Percentiles rank a stretch among this genome's conserved stretches.
phyloP scores from a whole-genome alignment of 2,113 vertebrate genomes.

The Eolophus roseicapilla region DNA sequence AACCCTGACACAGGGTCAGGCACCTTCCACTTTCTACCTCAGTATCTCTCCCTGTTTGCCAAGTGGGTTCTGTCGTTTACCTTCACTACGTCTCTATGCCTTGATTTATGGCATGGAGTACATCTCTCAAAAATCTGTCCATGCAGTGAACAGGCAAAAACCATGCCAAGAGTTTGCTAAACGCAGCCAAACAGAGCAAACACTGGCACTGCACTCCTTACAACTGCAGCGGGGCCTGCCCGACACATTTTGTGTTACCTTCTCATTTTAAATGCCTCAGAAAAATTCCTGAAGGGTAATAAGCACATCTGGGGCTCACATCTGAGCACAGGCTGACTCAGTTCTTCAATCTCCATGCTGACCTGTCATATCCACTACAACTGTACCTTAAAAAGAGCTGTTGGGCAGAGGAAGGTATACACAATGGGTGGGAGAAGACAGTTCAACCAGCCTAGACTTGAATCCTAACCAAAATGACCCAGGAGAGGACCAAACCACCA shows the following conservation, averaged over 20 bases:
- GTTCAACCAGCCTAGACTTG: not conserved
- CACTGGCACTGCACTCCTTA: not conserved
- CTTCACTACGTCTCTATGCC: not conserved
- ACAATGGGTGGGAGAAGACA: not conserved
- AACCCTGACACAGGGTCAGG: not conserved
- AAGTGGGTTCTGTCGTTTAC: not conserved
- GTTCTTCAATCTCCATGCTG: not conserved
- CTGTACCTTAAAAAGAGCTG: not conserved
- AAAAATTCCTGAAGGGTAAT: not conserved
- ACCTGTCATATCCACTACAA: not conserved
- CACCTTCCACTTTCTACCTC: not conserved
- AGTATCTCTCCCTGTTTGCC: not conserved
- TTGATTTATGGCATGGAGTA: not conserved
- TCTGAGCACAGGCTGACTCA: not conserved
- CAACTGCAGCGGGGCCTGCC: too few relatives aligned
- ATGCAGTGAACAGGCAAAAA: not conserved
- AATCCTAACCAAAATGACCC: not conserved
- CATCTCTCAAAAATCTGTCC: rapidly evolving
- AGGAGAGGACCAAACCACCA: not conserved
- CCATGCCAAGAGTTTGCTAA: not conserved
- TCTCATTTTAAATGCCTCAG: not conserved
- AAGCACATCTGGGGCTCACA: not conserved
- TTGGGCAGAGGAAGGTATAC: not conserved
- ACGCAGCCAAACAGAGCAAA: not conserved
- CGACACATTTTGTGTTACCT: not conserved